Percentiles rank a stretch among this genome's conserved stretches.
Conservation (phyloP, 2,888 invertebrate species). For the Zele albiditarsus region DNA sequence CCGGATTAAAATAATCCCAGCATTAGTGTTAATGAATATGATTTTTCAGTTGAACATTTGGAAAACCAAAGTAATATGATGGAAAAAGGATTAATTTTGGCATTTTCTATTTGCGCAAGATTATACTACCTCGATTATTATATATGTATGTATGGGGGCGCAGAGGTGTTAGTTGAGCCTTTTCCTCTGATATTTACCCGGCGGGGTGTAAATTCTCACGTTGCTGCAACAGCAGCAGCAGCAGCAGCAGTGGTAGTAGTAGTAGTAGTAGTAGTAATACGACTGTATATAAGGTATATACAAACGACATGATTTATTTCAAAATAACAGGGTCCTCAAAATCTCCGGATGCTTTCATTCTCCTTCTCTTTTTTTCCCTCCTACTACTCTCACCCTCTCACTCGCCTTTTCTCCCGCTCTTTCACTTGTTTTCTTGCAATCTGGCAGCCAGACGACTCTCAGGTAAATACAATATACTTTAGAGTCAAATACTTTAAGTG, state of each 20-base stretch:
- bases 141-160: neutral
- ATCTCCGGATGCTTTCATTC: conserved; percentile 42
- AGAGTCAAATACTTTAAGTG: conserved; percentile 45
- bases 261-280: conserved; percentile 1
- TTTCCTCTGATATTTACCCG: conserved; percentile 50
- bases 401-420: conserved; percentile 23
- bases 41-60: neutral
- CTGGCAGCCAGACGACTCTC: conserved; percentile 16
- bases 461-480: conserved; percentile 48
- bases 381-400: neutral
- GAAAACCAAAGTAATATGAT: neutral
- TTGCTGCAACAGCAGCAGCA: neutral
- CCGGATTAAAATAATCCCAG: neutral
- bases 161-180: neutral
- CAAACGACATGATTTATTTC: conserved; percentile 61
- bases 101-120: neutral
- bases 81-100: neutral
- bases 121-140: neutral
- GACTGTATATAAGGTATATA: neutral
- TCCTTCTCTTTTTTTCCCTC: conserved; percentile 31
- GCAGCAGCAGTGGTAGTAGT: neutral
- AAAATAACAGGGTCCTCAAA: conserved; percentile 62
- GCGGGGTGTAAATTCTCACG: conserved; percentile 45
- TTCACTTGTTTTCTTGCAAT: neutral
- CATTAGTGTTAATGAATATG: neutral